Conservation (phyloP, 2,113 vertebrate species). For the Rostratula benghalensis region DNA sequence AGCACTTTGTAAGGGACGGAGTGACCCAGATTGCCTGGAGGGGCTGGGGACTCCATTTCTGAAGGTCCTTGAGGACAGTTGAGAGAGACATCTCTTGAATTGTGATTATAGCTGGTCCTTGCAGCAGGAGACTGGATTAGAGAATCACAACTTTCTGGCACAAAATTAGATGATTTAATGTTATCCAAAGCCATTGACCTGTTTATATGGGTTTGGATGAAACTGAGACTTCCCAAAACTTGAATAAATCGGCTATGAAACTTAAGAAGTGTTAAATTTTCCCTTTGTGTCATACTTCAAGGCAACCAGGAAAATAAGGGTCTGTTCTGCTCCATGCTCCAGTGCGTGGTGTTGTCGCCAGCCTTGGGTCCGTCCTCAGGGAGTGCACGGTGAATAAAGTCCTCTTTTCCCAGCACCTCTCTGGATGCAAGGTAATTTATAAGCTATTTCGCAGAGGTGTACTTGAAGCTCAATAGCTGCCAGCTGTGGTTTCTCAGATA, state of each 20-base stretch:
- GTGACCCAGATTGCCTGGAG: background rate
- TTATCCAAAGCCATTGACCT: background rate
- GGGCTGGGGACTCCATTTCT: background rate
- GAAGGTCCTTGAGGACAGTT: background rate
- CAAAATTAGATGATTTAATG: background rate
- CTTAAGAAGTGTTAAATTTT: background rate
- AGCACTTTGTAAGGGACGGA: background rate
- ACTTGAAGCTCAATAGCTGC: background rate
- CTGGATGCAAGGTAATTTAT: background rate
- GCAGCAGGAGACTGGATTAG: background rate
- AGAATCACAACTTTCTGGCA: background rate
- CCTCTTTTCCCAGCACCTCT: background rate
- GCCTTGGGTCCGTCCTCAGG: background rate
- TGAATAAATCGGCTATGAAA: background rate
- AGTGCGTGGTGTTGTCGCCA: background rate
- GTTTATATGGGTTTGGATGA: background rate
- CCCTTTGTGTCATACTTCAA: background rate
- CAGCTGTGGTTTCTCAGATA: slow-evolving; percentile 19
- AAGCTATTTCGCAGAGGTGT: background rate
- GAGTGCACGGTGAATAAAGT: background rate
- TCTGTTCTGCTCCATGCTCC: background rate
- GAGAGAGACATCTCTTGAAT: background rate
- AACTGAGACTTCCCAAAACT: background rate
- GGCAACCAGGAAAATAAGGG: background rate
- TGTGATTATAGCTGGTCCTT: background rate